A percentile compares a stretch with the other conserved stretches of the same genome.
Evolutionary conservation across 2,888 invertebrate species (phyloP).

Genomic region (Drosophila subquinaria): DNA sequence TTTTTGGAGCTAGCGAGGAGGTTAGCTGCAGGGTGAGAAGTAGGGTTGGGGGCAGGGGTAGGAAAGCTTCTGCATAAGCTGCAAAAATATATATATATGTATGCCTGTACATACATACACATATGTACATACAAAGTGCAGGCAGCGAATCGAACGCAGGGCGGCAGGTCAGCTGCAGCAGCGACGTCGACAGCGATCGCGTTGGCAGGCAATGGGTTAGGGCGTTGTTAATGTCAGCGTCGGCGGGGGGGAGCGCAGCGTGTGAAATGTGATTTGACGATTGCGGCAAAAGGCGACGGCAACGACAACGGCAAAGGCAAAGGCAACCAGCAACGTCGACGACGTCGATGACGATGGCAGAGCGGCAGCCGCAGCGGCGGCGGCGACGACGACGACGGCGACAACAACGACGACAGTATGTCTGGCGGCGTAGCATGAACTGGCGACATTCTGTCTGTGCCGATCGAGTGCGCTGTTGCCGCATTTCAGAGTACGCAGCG

Average conservation of each 20-base stretch:
- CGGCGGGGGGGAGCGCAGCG: conserved; percentile 33
- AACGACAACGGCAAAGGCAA: conserved; percentile 25
- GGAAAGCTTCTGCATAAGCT: conserved; percentile 37
- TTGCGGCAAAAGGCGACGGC: conserved; percentile 41
- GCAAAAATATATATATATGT: conserved; percentile 29
- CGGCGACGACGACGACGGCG: conserved; percentile 32
- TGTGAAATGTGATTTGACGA: conserved; percentile 66
- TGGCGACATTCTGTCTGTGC: conserved; percentile 98
- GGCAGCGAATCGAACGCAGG: conserved; percentile 15
- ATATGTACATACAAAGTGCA: conserved; percentile 34
- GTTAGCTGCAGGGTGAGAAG: neutral
- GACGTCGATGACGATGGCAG: conserved; percentile 1
- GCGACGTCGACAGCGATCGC: conserved; percentile 23
- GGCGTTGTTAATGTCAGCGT: conserved; percentile 33
- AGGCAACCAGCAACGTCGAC: conserved; percentile 42
- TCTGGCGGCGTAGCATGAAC: conserved; percentile 91
- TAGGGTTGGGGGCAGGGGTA: neutral
- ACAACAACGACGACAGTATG: conserved; percentile 88
- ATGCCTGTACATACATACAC: conserved; percentile 15
- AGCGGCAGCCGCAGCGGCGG: conserved; percentile 13
- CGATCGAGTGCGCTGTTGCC: conserved; percentile 91
- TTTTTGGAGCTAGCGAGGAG: conserved; percentile 38
- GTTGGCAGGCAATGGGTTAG: conserved; percentile 37
- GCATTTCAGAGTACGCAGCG: conserved; percentile 73
- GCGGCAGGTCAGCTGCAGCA: conserved; percentile 42